Conservation (phyloP, 2,113 vertebrate species). For the Oreochromis spilurus region DNA sequence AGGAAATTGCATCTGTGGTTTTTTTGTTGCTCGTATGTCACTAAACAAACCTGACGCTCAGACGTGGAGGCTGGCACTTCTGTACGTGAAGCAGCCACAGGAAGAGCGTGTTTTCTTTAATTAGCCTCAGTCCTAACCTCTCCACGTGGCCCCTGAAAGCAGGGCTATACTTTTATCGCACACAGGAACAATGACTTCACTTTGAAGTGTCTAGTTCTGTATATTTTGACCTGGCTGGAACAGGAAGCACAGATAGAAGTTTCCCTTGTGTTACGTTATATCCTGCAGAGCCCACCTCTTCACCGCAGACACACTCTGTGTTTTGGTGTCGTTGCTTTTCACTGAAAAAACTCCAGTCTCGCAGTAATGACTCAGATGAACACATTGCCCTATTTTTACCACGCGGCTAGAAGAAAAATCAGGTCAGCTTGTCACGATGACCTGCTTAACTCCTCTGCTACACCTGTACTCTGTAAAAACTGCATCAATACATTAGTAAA, state of each 20-base stretch:
- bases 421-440: not conserved
- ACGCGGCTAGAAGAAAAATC: not conserved
- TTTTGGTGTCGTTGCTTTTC: not conserved
- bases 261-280: conserved; percentile 8
- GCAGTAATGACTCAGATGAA: not conserved
- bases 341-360: not conserved
- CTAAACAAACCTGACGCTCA: not conserved
- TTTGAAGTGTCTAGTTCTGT: not conserved
- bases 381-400: not conserved
- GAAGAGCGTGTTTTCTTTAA: not conserved
- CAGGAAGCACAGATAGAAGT: conserved; percentile 46
- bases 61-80: not conserved
- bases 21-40: not conserved
- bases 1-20: not conserved
- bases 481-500: not conserved
- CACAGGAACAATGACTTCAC: not conserved
- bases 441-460: not conserved
- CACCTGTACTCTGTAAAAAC: not conserved
- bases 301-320: not conserved
- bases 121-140: not conserved
- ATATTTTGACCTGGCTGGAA: not conserved
- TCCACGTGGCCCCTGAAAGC: not conserved
- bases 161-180: not conserved
- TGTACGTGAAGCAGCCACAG: not conserved
- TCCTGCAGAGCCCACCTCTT: conserved; percentile 40